A percentile compares a stretch with the other conserved stretches of the same genome.
phyloP scores from a whole-genome alignment of 2,797 vertebrate genomes.

The Lateolabrax maculatus region DNA sequence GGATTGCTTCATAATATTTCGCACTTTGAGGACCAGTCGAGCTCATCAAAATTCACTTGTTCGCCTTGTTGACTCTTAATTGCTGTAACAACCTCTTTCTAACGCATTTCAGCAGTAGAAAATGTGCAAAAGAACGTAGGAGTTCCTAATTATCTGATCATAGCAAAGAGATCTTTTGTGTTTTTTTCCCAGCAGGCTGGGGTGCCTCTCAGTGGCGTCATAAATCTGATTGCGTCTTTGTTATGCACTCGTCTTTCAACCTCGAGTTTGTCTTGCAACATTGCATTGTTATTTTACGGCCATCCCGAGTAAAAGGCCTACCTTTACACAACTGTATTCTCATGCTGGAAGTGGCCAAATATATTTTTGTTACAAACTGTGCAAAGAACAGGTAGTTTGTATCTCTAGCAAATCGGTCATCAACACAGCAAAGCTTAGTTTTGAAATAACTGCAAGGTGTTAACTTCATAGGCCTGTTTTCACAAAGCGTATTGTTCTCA shows the following conservation, averaged over 20 bases:
- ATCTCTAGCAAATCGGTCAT: constrained; percentile 40
- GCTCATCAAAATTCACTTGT: constrained; percentile 18
- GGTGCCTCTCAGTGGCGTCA: constrained; percentile 54
- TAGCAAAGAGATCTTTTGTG: constrained; percentile 26
- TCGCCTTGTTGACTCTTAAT: constrained; percentile 19
- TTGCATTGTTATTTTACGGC: constrained; percentile 29
- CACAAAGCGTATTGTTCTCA: no score
- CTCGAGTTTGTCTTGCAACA: constrained; percentile 49
- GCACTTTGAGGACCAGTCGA: constrained; percentile 7
- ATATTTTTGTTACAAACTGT: constrained; percentile 39
- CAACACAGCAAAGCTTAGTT: constrained; percentile 27
- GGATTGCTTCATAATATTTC: constrained; percentile 20
- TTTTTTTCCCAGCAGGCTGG: constrained; percentile 56
- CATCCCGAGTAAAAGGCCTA: constrained; percentile 42
- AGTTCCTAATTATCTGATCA: constrained; percentile 23
- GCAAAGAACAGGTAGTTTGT: constrained; percentile 39
- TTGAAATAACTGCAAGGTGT: constrained; percentile 54
- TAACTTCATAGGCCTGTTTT: constrained; percentile 7
- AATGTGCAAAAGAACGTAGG: constrained; percentile 31
- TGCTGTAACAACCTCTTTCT: constrained; percentile 17
- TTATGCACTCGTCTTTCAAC: constrained; percentile 43
- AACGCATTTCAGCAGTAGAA: constrained; percentile 28
- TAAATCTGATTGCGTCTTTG: constrained; percentile 47
- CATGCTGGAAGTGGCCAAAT: constrained; percentile 38
- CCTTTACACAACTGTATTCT: constrained; percentile 39